Evolutionary conservation across 2,113 vertebrate genomes (phyloP), one percentile per base, ranked within the genome.

Genomic region (Callipepla californica): DNA sequence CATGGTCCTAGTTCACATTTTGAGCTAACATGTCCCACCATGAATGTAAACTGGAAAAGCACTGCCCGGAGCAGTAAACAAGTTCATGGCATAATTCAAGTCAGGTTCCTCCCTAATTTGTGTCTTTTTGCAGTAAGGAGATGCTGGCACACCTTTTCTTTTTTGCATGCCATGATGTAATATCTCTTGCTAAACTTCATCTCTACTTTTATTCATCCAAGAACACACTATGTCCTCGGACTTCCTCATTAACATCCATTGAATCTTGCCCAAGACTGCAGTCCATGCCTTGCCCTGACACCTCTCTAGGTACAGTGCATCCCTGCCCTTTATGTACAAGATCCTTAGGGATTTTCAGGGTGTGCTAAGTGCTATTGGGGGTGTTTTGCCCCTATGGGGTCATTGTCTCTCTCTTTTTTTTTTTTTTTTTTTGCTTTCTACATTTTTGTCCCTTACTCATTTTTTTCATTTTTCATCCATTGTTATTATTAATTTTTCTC

Each of bases 261-360:
- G 94, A 53, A 11, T 8, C n/a, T 19, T 84, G 30, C 18, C 34
- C 21, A 80, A 90, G 69, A 77, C n/a, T 53, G 13, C 13, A 57
- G 30, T n/a, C 13, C 16, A 19, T 6, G 23, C 51, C 51, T 53
- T 53, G 20, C 5, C 12, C 22, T 38, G 28, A 7, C 34, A 55
- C 11, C n/a, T 12, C 4, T 83, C 47, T 47, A 68, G 14, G 8
- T 51, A 51, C 73, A 76, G 4, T 48, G 0, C 6, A 34, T 8
- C 11, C 25, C 58, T 32, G 13, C 22, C 40, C 40, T 66, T 36
- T 4, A 3, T 0, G 0, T 26, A 77, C 15, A 11, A 69, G 32
- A 18, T 51, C 75, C 57, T 13, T 13, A 15, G 11, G 34, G 13
- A 48, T 10, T 65, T 73, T 50, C 18, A 77, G n/a, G 15, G 5